Conservation (phyloP, 2,797 vertebrate species). For the Scarus forsteni region DNA sequence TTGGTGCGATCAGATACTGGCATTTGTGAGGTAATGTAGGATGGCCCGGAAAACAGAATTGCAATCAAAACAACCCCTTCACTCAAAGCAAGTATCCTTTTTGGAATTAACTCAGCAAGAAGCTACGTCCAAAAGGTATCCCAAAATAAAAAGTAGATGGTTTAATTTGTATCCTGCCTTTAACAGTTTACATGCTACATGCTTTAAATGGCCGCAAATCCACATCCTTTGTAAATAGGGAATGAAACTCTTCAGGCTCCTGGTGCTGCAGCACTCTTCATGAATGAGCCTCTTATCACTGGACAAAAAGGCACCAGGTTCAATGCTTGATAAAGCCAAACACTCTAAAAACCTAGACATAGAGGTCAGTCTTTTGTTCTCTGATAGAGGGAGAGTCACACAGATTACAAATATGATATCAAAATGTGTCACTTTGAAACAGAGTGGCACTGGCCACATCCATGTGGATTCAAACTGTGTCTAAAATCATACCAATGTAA, state of each 20-base stretch:
- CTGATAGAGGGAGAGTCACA: not conserved
- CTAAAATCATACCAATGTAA: too few species aligned
- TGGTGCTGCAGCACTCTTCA: constrained; percentile 21
- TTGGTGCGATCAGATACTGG: too few species aligned
- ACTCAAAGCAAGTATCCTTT: too few species aligned
- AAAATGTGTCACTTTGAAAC: not conserved
- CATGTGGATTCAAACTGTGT: not conserved
- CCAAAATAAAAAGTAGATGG: too few species aligned
- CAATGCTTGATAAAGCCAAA: constrained; percentile 36
- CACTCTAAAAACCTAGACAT: not conserved
- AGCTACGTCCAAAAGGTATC: too few species aligned
- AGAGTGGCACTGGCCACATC: not conserved
- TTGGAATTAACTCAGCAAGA: too few species aligned
- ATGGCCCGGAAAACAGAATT: too few species aligned
- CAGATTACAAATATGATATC: not conserved
- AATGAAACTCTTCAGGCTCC: not conserved
- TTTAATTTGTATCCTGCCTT: not conserved
- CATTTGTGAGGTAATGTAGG: too few species aligned
- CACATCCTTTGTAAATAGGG: constrained; percentile 7
- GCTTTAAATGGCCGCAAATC: not conserved
- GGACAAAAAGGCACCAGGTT: constrained; percentile 16
- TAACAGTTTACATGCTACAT: not conserved
- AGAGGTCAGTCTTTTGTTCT: not conserved
- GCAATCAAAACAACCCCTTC: too few species aligned
- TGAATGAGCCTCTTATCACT: constrained; percentile 12